Conservation (phyloP, 2,888 invertebrate genomes). For the Drosophila vallismaia region DNA sequence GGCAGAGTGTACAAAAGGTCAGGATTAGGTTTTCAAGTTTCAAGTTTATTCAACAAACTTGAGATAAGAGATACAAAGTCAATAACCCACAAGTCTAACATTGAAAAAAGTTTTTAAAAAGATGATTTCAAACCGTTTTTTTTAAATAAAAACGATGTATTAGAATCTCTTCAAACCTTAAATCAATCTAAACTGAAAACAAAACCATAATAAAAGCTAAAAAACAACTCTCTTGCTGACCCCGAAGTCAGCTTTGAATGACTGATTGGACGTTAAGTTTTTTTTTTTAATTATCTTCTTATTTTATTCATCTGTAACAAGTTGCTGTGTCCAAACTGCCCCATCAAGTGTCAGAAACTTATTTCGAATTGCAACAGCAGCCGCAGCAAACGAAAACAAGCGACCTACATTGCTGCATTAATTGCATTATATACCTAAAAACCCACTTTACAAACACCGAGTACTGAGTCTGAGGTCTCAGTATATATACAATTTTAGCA, state of each 20-base stretch:
- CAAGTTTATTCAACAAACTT: slow-evolving; percentile 16
- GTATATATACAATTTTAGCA: slow-evolving; percentile 2
- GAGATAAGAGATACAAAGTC: slow-evolving; percentile 22
- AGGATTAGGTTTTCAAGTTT: slow-evolving; percentile 20
- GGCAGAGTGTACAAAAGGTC: slow-evolving; percentile 20
- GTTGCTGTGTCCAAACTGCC: slow-evolving; percentile 15
- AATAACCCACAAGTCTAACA: slow-evolving; percentile 6
- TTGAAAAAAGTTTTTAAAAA: not conserved
- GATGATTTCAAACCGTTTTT: not conserved
- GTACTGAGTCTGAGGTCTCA: not conserved
- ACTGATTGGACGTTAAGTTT: not conserved
- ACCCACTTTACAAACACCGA: slow-evolving; percentile 9
- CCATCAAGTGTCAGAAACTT: slow-evolving; percentile 6
- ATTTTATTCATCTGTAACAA: not conserved
- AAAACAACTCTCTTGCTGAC: not conserved
- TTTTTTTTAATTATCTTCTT: not conserved
- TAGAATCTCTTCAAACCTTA: too few relatives aligned
- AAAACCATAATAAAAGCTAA: too few relatives aligned
- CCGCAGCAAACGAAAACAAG: not conserved
- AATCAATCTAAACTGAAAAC: too few relatives aligned
- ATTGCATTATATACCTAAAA: slow-evolving; percentile 40
- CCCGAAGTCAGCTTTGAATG: not conserved
- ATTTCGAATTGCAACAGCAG: not conserved
- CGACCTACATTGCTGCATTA: slow-evolving; percentile 49
- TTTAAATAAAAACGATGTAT: too few relatives aligned